Conservation (phyloP, 2,797 vertebrate genomes). For the Leuciscus waleckii region DNA sequence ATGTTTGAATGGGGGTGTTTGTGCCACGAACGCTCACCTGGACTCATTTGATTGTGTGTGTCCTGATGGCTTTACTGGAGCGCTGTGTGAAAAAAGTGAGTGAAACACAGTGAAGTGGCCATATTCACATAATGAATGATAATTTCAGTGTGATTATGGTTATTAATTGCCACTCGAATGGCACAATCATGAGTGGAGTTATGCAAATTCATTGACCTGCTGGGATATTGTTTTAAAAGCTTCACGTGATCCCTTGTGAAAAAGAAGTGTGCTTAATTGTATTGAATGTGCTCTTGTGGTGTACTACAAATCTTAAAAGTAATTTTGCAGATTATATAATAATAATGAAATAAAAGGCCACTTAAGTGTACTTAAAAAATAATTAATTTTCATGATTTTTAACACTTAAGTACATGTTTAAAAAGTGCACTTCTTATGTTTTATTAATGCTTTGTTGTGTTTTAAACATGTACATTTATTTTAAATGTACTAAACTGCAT, state of each 20-base stretch:
- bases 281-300: not conserved
- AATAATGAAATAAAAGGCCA: not conserved
- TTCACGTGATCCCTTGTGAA: not conserved
- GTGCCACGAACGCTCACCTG: conserved; percentile 63
- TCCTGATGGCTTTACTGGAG: conserved; percentile 79
- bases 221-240: not conserved
- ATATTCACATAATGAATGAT: not conserved
- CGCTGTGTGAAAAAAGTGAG: conserved; percentile 85
- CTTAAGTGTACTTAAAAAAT: not conserved
- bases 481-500: not conserved
- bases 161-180: not conserved
- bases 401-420: not conserved
- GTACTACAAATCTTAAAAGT: not conserved
- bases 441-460: not conserved
- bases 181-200: not conserved
- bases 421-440: not conserved
- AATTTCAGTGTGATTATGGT: not conserved
- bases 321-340: not conserved
- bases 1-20: conserved; percentile 86
- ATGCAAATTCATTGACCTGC: not conserved
- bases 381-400: not conserved
- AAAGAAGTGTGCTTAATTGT: not conserved
- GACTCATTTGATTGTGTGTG: conserved; percentile 83
- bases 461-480: not conserved
- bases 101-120: not conserved